Conservation (phyloP, 2,888 invertebrate species). For the Cenopis cana region DNA sequence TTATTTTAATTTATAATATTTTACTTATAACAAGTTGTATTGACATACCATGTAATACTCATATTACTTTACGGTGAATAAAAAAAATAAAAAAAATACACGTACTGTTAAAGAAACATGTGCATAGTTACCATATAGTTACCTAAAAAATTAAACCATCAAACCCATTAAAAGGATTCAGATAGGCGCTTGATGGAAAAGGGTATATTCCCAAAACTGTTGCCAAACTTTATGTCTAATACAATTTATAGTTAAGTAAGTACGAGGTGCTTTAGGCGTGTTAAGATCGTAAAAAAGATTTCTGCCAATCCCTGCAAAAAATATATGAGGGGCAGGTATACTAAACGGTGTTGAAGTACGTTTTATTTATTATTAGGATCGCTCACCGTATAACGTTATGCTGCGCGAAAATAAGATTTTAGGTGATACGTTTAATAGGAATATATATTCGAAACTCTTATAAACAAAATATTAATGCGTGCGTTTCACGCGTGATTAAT, state of each 20-base stretch:
- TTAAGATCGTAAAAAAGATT: constrained; percentile 41
- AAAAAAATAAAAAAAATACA: too few species aligned
- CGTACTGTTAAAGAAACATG: too few species aligned
- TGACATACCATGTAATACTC: too few species aligned
- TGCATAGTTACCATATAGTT: too few species aligned
- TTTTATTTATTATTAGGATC: constrained; percentile 20
- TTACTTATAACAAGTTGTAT: too few species aligned
- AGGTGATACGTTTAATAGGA: too few species aligned
- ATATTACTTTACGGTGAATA: too few species aligned
- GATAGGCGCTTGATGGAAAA: constrained; percentile 10
- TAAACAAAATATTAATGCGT: not conserved
- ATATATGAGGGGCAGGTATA: constrained; percentile 26
- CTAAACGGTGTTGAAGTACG: constrained; percentile 25
- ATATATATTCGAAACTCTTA: too few species aligned
- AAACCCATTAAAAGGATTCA: constrained; percentile 17
- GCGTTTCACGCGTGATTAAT: too few species aligned
- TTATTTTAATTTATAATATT: too few species aligned
- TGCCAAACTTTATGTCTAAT: constrained; percentile 20
- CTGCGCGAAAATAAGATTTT: not conserved
- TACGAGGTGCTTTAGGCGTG: constrained; percentile 22
- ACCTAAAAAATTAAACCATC: too few species aligned
- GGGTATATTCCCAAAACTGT: constrained; percentile 18
- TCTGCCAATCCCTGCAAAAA: constrained; percentile 23
- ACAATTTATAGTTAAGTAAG: constrained; percentile 35
- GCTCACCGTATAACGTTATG: constrained; percentile 2